These are phyloP conservation scores for Oplegnathus fasciatus DNA, from an alignment of 2,113 vertebrate species.

Conservation along the genomic window DNA sequence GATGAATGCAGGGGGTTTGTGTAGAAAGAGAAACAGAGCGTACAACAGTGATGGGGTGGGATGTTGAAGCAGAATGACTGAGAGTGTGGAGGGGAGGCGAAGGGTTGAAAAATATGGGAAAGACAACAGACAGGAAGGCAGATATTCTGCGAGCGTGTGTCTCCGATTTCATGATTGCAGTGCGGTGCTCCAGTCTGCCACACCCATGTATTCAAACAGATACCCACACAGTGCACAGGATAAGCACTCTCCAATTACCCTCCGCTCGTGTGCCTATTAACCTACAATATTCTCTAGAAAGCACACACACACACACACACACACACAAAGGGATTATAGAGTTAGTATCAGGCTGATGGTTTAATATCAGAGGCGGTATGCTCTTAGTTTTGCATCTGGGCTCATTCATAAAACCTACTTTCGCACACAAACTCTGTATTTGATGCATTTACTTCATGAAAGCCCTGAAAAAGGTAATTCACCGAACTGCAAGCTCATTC, in stretches of 20 bases:
- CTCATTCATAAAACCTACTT: not conserved
- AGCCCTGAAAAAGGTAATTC: not conserved
- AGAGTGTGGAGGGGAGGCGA: not conserved
- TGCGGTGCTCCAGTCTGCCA: conserved; percentile 38
- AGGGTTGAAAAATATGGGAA: not conserved
- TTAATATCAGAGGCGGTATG: not conserved
- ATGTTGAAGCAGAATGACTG: not conserved
- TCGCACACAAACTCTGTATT: not conserved
- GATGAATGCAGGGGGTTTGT: conserved; percentile 21
- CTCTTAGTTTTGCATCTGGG: too few species aligned
- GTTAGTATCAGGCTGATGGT: not conserved
- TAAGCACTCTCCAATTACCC: conserved; percentile 37
- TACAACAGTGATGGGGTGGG: not conserved
- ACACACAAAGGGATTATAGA: not conserved
- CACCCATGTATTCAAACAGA: conserved; percentile 41
- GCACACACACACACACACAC: not conserved
- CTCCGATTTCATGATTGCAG: conserved; percentile 57
- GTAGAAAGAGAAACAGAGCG: not conserved
- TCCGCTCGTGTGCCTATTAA: conserved; percentile 14
- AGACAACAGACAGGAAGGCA: conserved; percentile 6
- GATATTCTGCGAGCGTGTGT: not conserved
- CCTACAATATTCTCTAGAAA: conserved; percentile 11
- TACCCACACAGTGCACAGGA: conserved; percentile 5
- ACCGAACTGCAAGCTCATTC: not conserved
- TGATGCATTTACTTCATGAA: not conserved